A percentile compares a stretch with the other conserved stretches of the same genome.
phyloP scores from a whole-genome alignment of 2,888 invertebrate genomes.

The Cinara cedri region DNA sequence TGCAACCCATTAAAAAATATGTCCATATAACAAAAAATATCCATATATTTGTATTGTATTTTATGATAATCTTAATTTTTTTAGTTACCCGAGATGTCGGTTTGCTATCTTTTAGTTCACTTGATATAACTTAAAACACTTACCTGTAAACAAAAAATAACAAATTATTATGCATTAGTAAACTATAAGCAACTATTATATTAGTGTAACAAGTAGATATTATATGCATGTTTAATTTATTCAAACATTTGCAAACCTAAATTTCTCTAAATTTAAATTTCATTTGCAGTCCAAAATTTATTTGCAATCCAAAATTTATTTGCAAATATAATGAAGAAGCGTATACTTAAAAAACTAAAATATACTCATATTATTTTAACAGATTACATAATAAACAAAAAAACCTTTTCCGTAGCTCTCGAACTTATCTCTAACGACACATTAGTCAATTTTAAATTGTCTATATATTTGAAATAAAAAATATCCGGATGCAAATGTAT shows the following conservation, averaged over 20 bases:
- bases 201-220: background rate
- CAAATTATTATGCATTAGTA: background rate
- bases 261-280: no score
- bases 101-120: background rate
- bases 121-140: background rate
- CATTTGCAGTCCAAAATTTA: no score
- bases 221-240: background rate
- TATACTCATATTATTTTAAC: background rate
- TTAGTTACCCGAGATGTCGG: background rate
- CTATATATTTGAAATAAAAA: background rate
- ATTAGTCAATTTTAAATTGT: no score
- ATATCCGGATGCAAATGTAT: background rate
- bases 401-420: background rate
- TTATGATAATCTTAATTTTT: no score
- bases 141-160: slow-evolving; percentile 41
- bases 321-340: background rate
- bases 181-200: background rate
- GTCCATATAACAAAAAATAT: no score
- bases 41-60: no score
- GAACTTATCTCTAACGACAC: background rate
- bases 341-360: background rate
- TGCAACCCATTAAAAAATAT: no score
- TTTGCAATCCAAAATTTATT: background rate
- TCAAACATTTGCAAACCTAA: background rate
- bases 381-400: background rate